Evolutionary conservation across 1,140 invertebrate genomes (phyloP), one percentile per base, ranked within the genome.

Genomic region (Zophobas morio): DNA sequence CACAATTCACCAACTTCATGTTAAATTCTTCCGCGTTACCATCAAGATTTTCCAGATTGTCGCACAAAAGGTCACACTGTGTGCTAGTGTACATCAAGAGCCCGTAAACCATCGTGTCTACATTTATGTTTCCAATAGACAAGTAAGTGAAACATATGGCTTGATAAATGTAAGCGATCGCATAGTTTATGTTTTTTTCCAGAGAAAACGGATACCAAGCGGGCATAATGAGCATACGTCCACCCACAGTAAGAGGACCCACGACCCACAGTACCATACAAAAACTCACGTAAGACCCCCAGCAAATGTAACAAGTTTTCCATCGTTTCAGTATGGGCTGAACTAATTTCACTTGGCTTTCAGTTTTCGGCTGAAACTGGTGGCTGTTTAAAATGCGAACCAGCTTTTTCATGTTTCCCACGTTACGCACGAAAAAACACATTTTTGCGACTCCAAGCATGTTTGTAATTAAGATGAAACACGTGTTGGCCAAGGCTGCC

Each of bases 151-250:
- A 36, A n/a, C 56, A 60, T 2, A 60, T 36, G 6, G 37, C 56
- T 60, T 60, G 56, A n/a, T 60, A 60, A 8, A 60, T 1, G 36
- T 60, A 60, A 39, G 37, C n/a, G 36, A 60, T 60, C 1, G 8
- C n/a, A 36, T 60, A 60, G 8, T 60, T 60, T 20, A 39, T 20
- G 1, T 2, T 8, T 2, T 33, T 1, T 35, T 39, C 36, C n/a
- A 36, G 35, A 5, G n/a, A 8, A 39, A 60, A 60, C 33, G 56
- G 56, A n/a, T 60, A 60, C 56, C 56, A 60, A 36, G 56, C 56
- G 2, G 37, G 34, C 1, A 60, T 36, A 6, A 36, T 33, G 5
- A 60, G 36, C 8, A 5, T 37, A 6, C 37, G 56, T 37, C 6
- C 56, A 5, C n/a, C 5, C 6, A 36, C 37, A 1, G 37, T 20